phyloP scores from a whole-genome alignment of 2,797 vertebrate species.

The Danio aesculapii region DNA sequence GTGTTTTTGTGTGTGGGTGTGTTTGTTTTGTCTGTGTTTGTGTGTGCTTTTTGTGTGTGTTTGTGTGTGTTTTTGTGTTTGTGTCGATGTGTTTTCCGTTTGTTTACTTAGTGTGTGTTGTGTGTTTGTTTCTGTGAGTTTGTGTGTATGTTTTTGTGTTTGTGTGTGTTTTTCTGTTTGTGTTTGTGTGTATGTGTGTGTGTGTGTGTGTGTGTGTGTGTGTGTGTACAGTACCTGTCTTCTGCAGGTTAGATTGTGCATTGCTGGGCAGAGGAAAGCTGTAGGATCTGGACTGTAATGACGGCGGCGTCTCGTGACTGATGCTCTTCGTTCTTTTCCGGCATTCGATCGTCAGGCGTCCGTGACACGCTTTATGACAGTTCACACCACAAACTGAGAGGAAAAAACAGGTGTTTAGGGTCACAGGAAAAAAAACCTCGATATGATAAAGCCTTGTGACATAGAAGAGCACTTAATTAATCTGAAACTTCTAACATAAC shows the following conservation, averaged over 20 bases:
- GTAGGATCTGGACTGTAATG: conserved; percentile 83
- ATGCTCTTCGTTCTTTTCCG: conserved; percentile 88
- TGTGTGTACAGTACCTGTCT: conserved; percentile 73
- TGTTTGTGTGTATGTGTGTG: not conserved
- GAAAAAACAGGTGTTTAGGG: not conserved
- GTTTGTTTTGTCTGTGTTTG: too few relatives aligned
- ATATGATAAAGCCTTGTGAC: conserved; percentile 25
- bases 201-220: not conserved
- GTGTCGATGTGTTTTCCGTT: too few relatives aligned
- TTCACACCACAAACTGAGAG: conserved; percentile 84
- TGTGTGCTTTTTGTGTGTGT: too few relatives aligned
- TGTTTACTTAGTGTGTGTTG: too few relatives aligned
- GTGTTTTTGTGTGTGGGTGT: too few relatives aligned
- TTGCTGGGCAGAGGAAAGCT: conserved; percentile 87
- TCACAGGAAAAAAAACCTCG: not conserved
- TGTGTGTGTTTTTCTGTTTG: too few relatives aligned
- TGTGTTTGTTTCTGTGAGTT: too few relatives aligned
- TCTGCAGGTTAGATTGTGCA: conserved; percentile 76
- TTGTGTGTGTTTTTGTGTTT: too few relatives aligned
- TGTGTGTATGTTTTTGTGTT: too few relatives aligned
- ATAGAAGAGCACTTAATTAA: conserved; percentile 35
- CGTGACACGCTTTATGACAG: conserved; percentile 88
- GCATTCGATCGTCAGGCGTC: conserved; percentile 85
- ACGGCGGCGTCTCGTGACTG: conserved; percentile 80
- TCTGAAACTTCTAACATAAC: not conserved